Base-by-base conservation (phyloP, 2,797 vertebrate species). In the Esox masquinongy region DNA sequence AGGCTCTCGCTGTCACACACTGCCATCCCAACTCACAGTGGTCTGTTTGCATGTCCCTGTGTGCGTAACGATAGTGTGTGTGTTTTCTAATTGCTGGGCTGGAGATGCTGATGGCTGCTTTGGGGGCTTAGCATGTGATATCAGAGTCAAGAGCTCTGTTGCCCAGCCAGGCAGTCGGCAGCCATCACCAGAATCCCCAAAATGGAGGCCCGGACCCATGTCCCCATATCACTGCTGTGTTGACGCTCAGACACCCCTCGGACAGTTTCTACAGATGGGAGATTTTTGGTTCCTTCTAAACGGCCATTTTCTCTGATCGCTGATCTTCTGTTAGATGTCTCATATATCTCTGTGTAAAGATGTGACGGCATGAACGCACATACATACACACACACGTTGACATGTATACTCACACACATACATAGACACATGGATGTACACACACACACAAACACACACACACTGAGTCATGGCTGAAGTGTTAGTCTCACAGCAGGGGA, bases 121-220 rank as follows among this genome's bases (percentile, higher is more conserved):
- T 9, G 39, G 81, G 83, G 88, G 75, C 80, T 70, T 79, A 90
- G 83, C 84, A 70, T 77, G 83, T 81, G 83, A 82, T 72, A 79
- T 90, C 84, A 84, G 87, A 90, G 84, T 90, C 88, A 91, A 80
- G 87, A 85, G 85, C 85, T 75, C 79, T 80, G 84, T 87, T 88
- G 85, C 83, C 90, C 86, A 85, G 84, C 84, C 86, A 84, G 72
- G 68, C 85, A 84, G 85, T 83, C 85, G 82, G 81, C 72, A 79
- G 64, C 83, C 80, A 85, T 88, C 86, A 87, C 86, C 77, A 56
- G 85, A 82, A 80, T 77, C 74, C 76, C 81, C 82, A 88, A 89
- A 90, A 93, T 89, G 87, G 88, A 85, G 81, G 83, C 84, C 66
- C 77, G 80, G 83, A 77, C 59, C 73, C 79, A 43, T 8, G 56